Base-by-base conservation (phyloP, 2,113 vertebrate species). In the Bos indicus region DNA sequence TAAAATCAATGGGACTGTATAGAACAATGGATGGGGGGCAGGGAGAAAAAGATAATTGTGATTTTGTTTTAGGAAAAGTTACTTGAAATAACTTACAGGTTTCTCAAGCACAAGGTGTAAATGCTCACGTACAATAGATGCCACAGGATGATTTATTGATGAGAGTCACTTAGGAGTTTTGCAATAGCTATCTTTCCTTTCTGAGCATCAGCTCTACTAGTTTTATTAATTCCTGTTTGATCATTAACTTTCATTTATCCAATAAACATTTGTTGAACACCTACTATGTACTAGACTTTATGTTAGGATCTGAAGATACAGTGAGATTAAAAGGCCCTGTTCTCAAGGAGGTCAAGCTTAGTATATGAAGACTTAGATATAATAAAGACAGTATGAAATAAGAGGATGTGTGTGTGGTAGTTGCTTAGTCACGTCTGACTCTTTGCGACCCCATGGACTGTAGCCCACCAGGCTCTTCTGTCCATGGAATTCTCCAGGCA, bases 191-290 rank as follows among this genome's bases (percentile, higher is more conserved):
- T 57, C 19, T 60, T 77, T 56, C 7, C 9, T 80, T 96, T 51
- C 48, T 92, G 71, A 92, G 85, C 10, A 54, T 64, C 43, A 78
- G 54, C 2, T 96, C 57, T 93, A 46, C 14, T 67, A 28, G 54
- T n/a, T 71, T 80, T 80, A 81, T 93, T 90, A 56, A 91, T 13
- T 92, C 57, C 21, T 97, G 5, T 64, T 88, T 95, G 89, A n/a
- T 77, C 9, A 92, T 85, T 96, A 28, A 88, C 43, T 80, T 57
- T 92, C 30, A 77, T 51, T 90, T 95, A 93, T 77, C 16, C 0
- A 0, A 3, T 33, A 56, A 6, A 62, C 26, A 74, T 87, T 87
- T 84, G 78, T 15, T 1, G 6, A 78, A 23, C 14, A 2, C 2
- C 40, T 64, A n/a, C 14, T 74, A 3, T 87, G 57, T 77, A 36